Conservation (phyloP, 2,113 vertebrate genomes). For the Gobius niger region DNA sequence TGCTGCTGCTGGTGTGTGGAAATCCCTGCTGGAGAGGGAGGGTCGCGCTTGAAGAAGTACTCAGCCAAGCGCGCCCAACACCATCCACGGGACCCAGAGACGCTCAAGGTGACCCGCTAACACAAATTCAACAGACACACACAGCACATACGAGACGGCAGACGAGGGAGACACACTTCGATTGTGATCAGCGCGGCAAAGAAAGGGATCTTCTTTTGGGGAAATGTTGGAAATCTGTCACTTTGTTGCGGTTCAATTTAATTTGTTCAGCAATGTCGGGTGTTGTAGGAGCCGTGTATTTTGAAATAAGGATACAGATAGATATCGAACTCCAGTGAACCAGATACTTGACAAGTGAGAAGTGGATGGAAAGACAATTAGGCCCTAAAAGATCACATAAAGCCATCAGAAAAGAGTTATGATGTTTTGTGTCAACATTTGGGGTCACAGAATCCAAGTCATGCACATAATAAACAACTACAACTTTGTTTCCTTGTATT, state of each 20-base stretch:
- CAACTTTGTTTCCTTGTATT: no score
- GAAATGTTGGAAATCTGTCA: constrained; percentile 40
- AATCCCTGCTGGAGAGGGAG: constrained; percentile 76
- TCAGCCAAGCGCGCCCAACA: constrained; percentile 76
- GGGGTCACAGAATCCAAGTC: no score
- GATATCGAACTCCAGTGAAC: constrained; percentile 24
- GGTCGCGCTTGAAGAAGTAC: constrained; percentile 76
- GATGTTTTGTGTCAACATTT: background rate
- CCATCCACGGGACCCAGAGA: constrained; percentile 54
- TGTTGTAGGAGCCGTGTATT: constrained; percentile 24
- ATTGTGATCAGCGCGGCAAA: constrained; percentile 50
- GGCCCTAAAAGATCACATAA: constrained; percentile 1
- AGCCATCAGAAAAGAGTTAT: background rate
- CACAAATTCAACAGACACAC: constrained; percentile 39
- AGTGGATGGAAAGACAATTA: constrained; percentile 20
- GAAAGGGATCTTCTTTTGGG: constrained; percentile 43
- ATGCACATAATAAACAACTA: no score
- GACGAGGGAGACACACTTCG: constrained; percentile 37
- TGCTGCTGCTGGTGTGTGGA: constrained; percentile 64
- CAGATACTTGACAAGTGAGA: constrained; percentile 30
- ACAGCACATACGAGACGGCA: background rate
- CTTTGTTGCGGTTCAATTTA: constrained; percentile 38
- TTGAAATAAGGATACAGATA: constrained; percentile 39
- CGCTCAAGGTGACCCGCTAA: constrained; percentile 76
- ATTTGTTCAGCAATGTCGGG: constrained; percentile 39